Evolutionary conservation across 2,888 invertebrate genomes (phyloP), one percentile per base, ranked within the genome.

Genomic region (Trichogramma evanescens): DNA sequence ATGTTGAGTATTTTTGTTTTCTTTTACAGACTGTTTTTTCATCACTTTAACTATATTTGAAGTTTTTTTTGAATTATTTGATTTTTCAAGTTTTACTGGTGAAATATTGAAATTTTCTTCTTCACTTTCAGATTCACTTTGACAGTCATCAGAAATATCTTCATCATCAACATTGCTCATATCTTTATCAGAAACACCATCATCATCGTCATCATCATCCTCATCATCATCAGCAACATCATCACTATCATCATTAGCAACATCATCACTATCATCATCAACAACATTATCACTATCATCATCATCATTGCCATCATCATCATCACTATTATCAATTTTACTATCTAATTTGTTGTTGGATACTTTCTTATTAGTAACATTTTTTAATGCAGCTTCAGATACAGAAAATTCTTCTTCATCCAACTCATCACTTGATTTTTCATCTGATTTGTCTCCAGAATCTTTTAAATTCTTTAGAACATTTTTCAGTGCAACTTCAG

Each of bases 51-150:
- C 46, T 41, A 5, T 51, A 45, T 44, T 60, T 58, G 55, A 55
- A 55, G 41, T 6, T 44, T 54, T 64, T 60, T 10, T 64, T 58
- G 4, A 54, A 40, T 26, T 8, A 42, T n/a, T 50, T 50, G 26
- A 26, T 26, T 26, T 26, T 26, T 26, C 26, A 26, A 26, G 26
- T 26, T 26, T 26, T 26, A 26, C 26, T 26, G 26, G 1, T 26
- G 26, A 26, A 26, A 26, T 26, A 46, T 48, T 44, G 51, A 9
- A 10, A 53, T 8, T 48, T 54, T 56, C 38, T 42, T 38, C 5
- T 51, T 54, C 4, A 6, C 8, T 6, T 9, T 48, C 48, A 1
- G 54, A 26, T 38, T 63, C 60, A 38, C 10, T 49, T 46, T 56
- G 39, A 10, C 43, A 10, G n/a, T 43, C n/a, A 44, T 41, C 48